Percentiles rank a stretch among this genome's conserved stretches.
Conservation (phyloP, 1,140 invertebrate genomes). For the Antheraea mylitta region DNA sequence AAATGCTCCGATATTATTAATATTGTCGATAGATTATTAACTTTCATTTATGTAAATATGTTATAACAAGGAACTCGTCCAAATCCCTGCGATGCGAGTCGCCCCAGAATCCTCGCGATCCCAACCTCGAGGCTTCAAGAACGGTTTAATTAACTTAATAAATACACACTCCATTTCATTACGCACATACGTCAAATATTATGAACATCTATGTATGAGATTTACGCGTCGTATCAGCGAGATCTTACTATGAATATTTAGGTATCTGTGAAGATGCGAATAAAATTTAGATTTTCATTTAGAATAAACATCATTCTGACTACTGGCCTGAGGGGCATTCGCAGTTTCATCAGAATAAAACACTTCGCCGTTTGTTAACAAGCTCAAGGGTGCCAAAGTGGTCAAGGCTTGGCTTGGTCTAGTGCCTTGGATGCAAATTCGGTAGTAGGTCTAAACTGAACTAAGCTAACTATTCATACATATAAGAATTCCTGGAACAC, state of each 20-base stretch:
- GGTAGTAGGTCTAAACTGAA: too few species aligned
- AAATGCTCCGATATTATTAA: too few species aligned
- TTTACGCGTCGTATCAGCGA: not conserved
- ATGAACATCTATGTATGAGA: slow-evolving; percentile 38
- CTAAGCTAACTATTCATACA: too few species aligned
- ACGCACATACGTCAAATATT: slow-evolving; percentile 72
- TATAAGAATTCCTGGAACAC: too few species aligned
- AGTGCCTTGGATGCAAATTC: too few species aligned
- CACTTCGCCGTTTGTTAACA: too few species aligned
- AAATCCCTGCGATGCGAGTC: not conserved
- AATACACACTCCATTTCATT: slow-evolving; percentile 75
- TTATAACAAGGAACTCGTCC: not conserved
- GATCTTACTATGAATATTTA: not conserved
- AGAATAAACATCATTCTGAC: too few species aligned
- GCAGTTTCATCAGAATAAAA: too few species aligned
- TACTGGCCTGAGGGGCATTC: too few species aligned
- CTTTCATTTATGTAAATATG: not conserved
- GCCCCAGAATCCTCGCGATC: slow-evolving; percentile 11
- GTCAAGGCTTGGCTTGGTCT: too few species aligned
- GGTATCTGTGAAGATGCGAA: not conserved
- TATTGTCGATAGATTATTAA: not conserved
- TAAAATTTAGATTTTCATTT: too few species aligned
- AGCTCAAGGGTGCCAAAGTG: too few species aligned
- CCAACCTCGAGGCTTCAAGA: slow-evolving; percentile 40
- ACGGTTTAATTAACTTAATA: slow-evolving; percentile 75